Percentiles rank a stretch among this genome's conserved stretches.
These are phyloP conservation scores for Graptemys geographica DNA, from an alignment of 2,797 vertebrate species.

Conservation along the genomic window DNA sequence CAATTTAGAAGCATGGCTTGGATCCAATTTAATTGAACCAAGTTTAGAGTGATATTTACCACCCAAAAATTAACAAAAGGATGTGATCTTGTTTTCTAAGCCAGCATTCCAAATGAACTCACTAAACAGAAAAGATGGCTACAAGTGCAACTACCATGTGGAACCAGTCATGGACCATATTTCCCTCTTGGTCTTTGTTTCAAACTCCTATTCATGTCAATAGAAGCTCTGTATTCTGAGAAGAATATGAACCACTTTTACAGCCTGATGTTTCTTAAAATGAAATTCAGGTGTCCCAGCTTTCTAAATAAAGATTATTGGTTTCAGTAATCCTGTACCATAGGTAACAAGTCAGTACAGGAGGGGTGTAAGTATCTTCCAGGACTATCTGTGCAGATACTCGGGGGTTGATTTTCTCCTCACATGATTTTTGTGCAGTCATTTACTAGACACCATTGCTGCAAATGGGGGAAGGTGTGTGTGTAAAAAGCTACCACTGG, in stretches of 20 bases:
- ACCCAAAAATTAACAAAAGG: constrained; percentile 3
- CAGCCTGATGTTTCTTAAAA: neutral
- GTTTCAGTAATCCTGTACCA: neutral
- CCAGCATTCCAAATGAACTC: neutral
- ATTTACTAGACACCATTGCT: constrained; percentile 37
- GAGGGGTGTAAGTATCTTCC: neutral
- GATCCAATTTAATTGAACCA: neutral
- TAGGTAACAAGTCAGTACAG: neutral
- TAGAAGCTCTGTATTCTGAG: neutral
- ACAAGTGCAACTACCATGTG: neutral
- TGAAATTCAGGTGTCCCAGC: neutral
- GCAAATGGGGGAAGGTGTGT: neutral
- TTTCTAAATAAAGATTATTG: constrained; percentile 3
- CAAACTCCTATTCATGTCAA: neutral
- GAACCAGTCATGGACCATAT: neutral
- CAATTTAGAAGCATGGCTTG: neutral
- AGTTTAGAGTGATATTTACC: neutral
- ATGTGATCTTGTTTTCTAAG: neutral
- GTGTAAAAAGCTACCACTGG: neutral
- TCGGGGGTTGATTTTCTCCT: neutral
- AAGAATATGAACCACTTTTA: neutral
- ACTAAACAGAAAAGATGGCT: neutral
- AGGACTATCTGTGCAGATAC: constrained; percentile 1
- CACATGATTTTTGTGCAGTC: neutral
- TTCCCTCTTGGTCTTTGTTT: neutral